Conservation (phyloP, 2,113 vertebrate genomes). For the Hydrochoerus hydrochaeris region DNA sequence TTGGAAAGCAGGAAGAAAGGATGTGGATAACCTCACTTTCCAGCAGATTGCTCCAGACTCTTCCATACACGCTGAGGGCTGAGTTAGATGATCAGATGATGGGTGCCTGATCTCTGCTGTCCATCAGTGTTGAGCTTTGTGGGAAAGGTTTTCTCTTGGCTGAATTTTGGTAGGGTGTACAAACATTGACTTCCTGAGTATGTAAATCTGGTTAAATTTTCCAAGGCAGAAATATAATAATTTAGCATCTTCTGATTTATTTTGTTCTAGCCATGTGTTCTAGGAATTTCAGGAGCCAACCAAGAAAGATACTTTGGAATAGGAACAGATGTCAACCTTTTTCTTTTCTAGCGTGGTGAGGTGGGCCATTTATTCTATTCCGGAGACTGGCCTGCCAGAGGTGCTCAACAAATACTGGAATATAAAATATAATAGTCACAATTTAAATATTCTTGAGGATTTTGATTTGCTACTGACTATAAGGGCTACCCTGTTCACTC, state of each 20-base stretch:
- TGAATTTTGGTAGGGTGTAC: neutral
- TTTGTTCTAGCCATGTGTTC: neutral
- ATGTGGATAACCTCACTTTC: neutral
- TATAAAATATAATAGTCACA: neutral
- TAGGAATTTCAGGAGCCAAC: neutral
- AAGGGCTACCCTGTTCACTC: neutral
- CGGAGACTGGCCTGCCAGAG: neutral
- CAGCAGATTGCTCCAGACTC: neutral
- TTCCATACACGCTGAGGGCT: neutral
- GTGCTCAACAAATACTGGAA: neutral
- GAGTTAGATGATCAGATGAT: neutral
- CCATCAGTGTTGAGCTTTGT: neutral
- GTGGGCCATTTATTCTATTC: neutral
- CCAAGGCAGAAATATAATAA: neutral
- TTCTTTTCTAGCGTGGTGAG: neutral
- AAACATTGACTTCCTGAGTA: neutral
- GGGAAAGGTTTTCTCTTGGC: neutral
- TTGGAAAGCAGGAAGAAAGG: neutral
- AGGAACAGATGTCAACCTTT: neutral
- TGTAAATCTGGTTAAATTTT: conserved; percentile 25
- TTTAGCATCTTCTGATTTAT: neutral
- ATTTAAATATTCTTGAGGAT: neutral
- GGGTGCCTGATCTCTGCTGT: neutral
- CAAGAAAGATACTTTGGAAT: neutral
- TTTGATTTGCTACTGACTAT: neutral